A percentile compares a stretch with the other conserved stretches of the same genome.
Evolutionary conservation across 2,113 vertebrate genomes (phyloP).

Genomic region (Malurus alboscapulatus): DNA sequence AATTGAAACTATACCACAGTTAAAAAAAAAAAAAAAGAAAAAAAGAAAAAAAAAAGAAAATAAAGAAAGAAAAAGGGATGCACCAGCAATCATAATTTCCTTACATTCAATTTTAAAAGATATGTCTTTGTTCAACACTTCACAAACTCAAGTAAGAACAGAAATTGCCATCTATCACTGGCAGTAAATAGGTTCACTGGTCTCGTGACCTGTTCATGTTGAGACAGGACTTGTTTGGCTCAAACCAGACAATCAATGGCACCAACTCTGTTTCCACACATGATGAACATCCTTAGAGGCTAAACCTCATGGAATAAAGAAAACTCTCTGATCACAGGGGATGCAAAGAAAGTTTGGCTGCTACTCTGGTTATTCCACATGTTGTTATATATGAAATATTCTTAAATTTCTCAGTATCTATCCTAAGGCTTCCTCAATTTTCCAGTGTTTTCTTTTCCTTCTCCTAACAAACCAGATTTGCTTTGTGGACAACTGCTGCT

Average conservation of each 20-base stretch:
- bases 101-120: not conserved
- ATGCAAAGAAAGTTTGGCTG: not conserved
- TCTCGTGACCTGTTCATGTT: rapidly evolving
- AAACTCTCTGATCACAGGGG: not conserved
- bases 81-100: not conserved
- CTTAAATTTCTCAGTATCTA: not conserved
- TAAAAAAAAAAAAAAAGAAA: not conserved
- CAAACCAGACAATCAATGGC: not conserved
- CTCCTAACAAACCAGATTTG: not conserved
- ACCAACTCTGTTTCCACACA: not conserved
- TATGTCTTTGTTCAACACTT: not conserved
- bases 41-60: not conserved
- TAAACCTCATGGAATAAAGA: not conserved
- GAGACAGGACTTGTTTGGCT: not conserved
- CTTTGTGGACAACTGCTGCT: not conserved
- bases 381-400: not conserved
- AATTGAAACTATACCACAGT: not conserved
- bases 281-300: not conserved
- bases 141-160: not conserved
- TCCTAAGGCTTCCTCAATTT: not conserved
- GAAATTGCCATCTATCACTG: not conserved
- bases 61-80: not conserved
- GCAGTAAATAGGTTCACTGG: not conserved
- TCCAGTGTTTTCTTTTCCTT: not conserved
- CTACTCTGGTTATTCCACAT: not conserved